Evolutionary conservation across 1,140 invertebrate species (phyloP), one percentile per base, ranked within the genome.

Genomic region (Drosophila suzukii): DNA sequence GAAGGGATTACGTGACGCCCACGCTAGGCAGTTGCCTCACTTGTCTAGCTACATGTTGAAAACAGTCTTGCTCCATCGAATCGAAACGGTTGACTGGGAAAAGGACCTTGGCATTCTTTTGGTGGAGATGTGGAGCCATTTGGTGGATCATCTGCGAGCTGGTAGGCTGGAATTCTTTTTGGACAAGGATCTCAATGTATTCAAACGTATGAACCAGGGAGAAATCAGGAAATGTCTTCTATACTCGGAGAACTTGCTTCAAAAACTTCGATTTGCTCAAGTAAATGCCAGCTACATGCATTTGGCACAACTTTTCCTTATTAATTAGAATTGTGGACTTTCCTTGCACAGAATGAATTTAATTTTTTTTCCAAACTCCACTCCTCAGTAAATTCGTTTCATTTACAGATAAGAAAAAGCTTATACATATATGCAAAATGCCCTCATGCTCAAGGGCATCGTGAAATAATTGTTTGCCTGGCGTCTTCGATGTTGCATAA

Each of bases 1-100:
- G 77, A 81, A 80, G 17, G 70, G 56, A 12, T 8, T 80, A 43
- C 47, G 77, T 0, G 77, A 80, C n/a, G 51, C 41, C 10, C 20
- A 78, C n/a, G 7, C 0, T 10, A 2, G 8, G 0, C 54, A 17
- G 0, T 6, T 79, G 43, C 62, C 70, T 4, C 53, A 70, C 8
- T 43, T 79, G 43, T 54, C 56, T 24, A 81, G 77, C 17, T 80
- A 79, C 17, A 79, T 79, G 77, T 12, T 79, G 0, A 79, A 79
- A 44, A 62, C 76, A 0, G 77, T 79, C 2, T 17, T 79, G 50
- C 71, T 79, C 0, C 47, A 67, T 30, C 10, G 57, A 39, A 20
- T 80, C 10, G 6, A 20, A 3, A 32, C 12, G 6, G 32, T 24
- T 3, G 10, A 55, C 17, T 79, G 77, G 57, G 12, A 79, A 32